Base-by-base conservation (phyloP, 2,888 invertebrate genomes). In the Protophormia terraenovae region DNA sequence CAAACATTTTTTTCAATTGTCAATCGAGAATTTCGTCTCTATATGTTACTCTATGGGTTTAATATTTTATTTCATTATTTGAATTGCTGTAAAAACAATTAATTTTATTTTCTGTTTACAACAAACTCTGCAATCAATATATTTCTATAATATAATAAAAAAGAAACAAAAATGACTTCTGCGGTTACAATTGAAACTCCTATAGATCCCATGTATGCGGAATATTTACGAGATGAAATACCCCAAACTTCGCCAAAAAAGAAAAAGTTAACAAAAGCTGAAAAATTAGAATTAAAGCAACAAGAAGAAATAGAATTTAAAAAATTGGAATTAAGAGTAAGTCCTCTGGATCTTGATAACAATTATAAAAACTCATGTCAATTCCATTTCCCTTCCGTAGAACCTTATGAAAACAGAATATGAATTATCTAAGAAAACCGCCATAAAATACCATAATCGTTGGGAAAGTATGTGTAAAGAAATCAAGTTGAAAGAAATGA, bases 401-500 rank as follows among this genome's bases (percentile, higher is more conserved):
- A 89, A 90, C 84, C 84, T 83, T 38, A 71, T 92, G 3, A 81
- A 81, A 7, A 89, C 89, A 0, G 92, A 92, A 58, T 72, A 92
- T 75, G 89, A 89, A 50, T 71, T 91, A 41, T 89, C 90, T 16
- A 88, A 89, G 50, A 88, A 88, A 32, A 90, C 91, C 60, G 89
- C 89, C 3, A 47, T 76, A 32, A 87, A 87, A 4, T 90, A 90
- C 16, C 87, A 75, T 16, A 76, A 87, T 1, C 88, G 88, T 5
- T 92, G 92, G 92, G 89, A 90, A 38, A 85, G 87, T 2, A 87
- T 91, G 82, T 90, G 89, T 62, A 79, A 83, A 2, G 87, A 89
- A n/a, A 88, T 92, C 0, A 91, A 91, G 75, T 38, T 90, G 0
- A 58, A 84, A 4, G 90, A 92, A 64, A 85, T 92, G 67, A 88